Evolutionary conservation across 2,113 vertebrate species (phyloP), one percentile per base, ranked within the genome.

Genomic region (Seriola aureovittata): DNA sequence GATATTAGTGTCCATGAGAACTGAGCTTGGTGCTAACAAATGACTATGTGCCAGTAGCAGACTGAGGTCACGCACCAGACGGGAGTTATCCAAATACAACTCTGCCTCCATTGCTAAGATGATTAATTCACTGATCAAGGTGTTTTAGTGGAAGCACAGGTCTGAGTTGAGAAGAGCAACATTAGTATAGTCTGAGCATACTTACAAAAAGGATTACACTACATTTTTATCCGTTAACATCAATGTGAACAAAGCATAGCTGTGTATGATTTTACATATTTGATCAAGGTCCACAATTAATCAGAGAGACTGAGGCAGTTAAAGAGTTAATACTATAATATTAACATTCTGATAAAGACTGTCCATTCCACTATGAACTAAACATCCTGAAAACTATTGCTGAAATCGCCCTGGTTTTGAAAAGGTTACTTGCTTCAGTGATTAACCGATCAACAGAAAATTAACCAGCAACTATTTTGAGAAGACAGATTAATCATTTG

Each of bases 101-200:
- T 65, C 52, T 4, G 44, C 77, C 60, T 69, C 70, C 32, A 54
- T 23, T 60, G 71, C 55, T 67, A 85, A 86, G 38, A 87, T 81
- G 77, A 91, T 82, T 81, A 81, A 90, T 84, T 72, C 62, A 55
- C 69, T 82, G 29, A 86, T 75, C 70, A 38, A 80, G 78, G 44
- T 34, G 80, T 78, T 80, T 85, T 74, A 88, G 80, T 64, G 76
- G 80, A 77, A 76, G 23, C 40, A 52, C 60, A 71, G 57, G 76
- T 86, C 36, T 65, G 57, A 75, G 63, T 23, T 9, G 40, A 77
- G 38, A 85, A 8, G n/a, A 19, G 14, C 23, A 58, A 59, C n/a
- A 74, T 44, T 34, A 68, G 69, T 12, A 69, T 19, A 75, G 64
- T 23, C 62, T 32, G 19, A 42, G 17, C n/a, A 25, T 19, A 71